Evolutionary conservation across 2,113 vertebrate genomes (phyloP).

Genomic region (Corvus moneduloides): DNA sequence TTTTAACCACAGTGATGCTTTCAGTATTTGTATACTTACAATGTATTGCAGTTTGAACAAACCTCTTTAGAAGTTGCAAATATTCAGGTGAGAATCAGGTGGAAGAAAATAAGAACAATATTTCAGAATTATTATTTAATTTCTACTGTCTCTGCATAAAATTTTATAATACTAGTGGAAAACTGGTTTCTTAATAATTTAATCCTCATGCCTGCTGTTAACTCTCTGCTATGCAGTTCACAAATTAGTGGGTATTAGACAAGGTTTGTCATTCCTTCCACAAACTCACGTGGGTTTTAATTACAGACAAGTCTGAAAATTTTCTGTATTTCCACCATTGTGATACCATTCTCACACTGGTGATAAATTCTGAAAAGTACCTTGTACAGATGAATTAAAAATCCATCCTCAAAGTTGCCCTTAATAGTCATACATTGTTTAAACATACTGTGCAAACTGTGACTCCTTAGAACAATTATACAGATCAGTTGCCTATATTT

Average conservation of each 20-base stretch:
- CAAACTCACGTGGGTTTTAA: not conserved
- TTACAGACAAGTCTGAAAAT: not conserved
- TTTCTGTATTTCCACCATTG: not conserved
- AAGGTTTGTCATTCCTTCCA: not conserved
- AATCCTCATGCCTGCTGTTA: not conserved
- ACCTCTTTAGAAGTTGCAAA: not conserved
- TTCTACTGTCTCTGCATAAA: not conserved
- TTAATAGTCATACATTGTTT: conserved; percentile 13
- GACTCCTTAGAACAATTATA: conserved; percentile 60
- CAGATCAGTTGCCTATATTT: conserved; percentile 44
- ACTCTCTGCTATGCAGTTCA: not conserved
- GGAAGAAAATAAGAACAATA: not conserved
- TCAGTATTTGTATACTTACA: not conserved
- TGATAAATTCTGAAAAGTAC: not conserved
- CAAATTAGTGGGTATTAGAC: not conserved
- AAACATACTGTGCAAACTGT: conserved; percentile 60
- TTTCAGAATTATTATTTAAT: not conserved
- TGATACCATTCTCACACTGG: not conserved
- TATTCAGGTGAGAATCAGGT: not conserved
- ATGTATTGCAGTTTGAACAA: not conserved
- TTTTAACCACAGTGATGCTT: not conserved
- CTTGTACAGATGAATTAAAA: conserved; percentile 19
- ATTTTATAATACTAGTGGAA: not conserved
- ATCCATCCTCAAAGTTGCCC: not conserved
- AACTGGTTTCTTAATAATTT: not conserved